Percentiles rank a stretch among this genome's conserved stretches.
phyloP scores from a whole-genome alignment of 1,140 invertebrate genomes.

The Contarinia nasturtii region DNA sequence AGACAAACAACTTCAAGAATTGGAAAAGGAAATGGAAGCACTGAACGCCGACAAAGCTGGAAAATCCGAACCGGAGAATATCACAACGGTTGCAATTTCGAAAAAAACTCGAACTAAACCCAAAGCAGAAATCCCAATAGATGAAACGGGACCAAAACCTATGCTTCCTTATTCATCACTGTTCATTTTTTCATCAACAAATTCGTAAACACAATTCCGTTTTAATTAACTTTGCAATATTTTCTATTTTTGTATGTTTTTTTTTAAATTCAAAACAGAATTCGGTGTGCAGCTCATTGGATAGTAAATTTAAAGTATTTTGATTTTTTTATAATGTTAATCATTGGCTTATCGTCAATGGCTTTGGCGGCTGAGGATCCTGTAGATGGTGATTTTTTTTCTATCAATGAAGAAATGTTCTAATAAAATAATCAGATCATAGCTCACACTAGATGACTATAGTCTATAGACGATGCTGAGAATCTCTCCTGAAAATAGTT shows the following conservation, averaged over 20 bases:
- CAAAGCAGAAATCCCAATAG: conserved; percentile 59
- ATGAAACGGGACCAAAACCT: conserved; percentile 84
- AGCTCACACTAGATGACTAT: no score
- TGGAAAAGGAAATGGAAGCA: conserved; percentile 76
- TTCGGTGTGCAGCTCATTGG: conserved; percentile 86
- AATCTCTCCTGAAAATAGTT: no score
- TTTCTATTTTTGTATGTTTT: neutral
- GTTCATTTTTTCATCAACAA: conserved; percentile 97
- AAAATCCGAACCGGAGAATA: conserved; percentile 43
- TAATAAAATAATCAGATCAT: no score
- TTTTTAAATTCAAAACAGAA: conserved; percentile 36
- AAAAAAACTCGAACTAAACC: conserved; percentile 53
- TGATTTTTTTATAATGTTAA: conserved; percentile 99
- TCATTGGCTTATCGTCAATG: conserved; percentile 94
- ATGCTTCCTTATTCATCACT: conserved; percentile 99
- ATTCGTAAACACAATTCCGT: conserved; percentile 59
- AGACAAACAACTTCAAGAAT: conserved; percentile 68
- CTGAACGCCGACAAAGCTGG: conserved; percentile 49
- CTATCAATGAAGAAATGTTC: no score
- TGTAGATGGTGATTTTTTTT: no score
- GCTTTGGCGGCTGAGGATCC: conserved; percentile 98
- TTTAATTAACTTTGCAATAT: neutral
- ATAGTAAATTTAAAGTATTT: conserved; percentile 97
- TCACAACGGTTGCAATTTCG: conserved; percentile 34
- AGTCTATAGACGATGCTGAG: no score